These are phyloP conservation scores for Sebastolobus alascanus DNA, from an alignment of 2,797 vertebrate species.

Conservation along the genomic window DNA sequence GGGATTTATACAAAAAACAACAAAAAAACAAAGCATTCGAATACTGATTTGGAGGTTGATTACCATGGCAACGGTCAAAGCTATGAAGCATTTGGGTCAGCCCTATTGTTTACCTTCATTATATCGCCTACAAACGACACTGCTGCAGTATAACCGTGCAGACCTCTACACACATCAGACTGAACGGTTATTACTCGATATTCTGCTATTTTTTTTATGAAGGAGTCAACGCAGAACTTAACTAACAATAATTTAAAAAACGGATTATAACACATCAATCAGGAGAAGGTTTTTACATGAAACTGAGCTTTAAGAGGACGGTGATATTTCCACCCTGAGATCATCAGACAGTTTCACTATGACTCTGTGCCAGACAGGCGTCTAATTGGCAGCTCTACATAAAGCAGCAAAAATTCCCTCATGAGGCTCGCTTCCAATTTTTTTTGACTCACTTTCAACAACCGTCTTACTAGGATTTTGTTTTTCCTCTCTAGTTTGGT, in stretches of 20 bases:
- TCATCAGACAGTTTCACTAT: constrained; percentile 32
- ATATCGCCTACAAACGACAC: too few species aligned
- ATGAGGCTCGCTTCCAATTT: neutral
- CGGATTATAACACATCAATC: neutral
- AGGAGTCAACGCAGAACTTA: rapidly evolving
- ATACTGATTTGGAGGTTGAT: too few species aligned
- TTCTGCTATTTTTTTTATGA: neutral
- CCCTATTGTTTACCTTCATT: too few species aligned
- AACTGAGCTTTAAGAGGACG: neutral
- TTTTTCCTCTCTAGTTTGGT: neutral
- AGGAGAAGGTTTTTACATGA: neutral
- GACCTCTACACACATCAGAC: neutral
- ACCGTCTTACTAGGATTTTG: neutral
- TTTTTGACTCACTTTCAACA: neutral
- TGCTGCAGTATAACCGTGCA: neutral
- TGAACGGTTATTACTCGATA: neutral
- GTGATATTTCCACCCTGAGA: constrained; percentile 28
- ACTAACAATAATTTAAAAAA: neutral
- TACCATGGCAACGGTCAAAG: too few species aligned
- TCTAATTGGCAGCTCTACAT: neutral
- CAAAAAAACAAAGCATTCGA: rapidly evolving
- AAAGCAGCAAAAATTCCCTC: constrained; percentile 2
- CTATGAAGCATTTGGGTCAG: too few species aligned
- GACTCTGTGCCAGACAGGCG: neutral
- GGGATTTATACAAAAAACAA: too few species aligned